Base-by-base conservation (phyloP, 2,113 vertebrate species). In the Misgurnus mizolepis region DNA sequence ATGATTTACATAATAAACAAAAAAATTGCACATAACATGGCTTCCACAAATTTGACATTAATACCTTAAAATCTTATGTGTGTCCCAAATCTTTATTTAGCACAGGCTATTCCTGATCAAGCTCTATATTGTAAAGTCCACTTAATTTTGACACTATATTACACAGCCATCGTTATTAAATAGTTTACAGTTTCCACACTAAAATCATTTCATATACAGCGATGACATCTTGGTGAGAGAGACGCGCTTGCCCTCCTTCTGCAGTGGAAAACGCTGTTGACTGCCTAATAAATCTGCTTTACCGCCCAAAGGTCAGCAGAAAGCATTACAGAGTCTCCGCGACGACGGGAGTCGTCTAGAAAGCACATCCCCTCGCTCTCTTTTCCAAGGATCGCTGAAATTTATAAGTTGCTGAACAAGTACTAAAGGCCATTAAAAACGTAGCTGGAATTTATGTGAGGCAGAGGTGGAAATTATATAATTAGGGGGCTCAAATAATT, bases 381-480 rank as follows among this genome's bases (percentile, higher is more conserved):
- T 87, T 81, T 83, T 84, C 78, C 82, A 82, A 82, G 83, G 87
- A 86, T 82, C 82, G 85, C 72, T 82, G 81, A 70, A 83, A 85
- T 86, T 27, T 86, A 80, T 80, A 85, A 70, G 80, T 85, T 87
- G 83, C 83, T 87, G 84, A 86, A 85, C 84, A 87, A 86, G 74
- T 86, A 85, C 85, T 85, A 86, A 86, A 87, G 84, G 71, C 84
- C 81, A 85, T 89, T 84, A 87, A 84, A 88, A 83, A 74, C 70
- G 72, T 77, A 81, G 80, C 68, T 70, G 53, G 56, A 83, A 88
- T 84, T 86, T 80, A 87, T 84, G 82, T 83, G 80, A 86, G 85
- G 82, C 82, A 85, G 84, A 86, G 83, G 85, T 88, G 87, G 83
- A 86, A 87, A 87, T 89, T 80, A 86, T 76, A 88, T 86, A 89